Base-by-base conservation (phyloP, 2,888 invertebrate species). In the Drosophila quasianomalipes region DNA sequence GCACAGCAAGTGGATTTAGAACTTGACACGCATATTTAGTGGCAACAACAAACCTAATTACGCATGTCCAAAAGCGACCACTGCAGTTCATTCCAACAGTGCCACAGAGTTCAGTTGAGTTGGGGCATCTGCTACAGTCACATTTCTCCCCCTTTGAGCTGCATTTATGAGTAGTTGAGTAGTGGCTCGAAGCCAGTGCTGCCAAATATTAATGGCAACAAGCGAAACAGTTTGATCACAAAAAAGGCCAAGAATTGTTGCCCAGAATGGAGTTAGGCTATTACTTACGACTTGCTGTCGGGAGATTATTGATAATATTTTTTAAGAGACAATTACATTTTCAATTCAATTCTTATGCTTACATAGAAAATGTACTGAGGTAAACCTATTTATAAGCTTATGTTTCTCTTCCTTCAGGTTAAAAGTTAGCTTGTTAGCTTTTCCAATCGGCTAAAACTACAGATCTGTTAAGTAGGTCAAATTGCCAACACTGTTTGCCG, bases 21-120 rank as follows among this genome's bases (percentile, higher is more conserved):
- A 83, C 90, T 88, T 81, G 90, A 88, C 86, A 87, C 89, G 90
- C 89, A 87, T 87, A 89, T 87, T 89, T 87, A 85, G 89, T 83
- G 86, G 76, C 82, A 80, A 78, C 89, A 82, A 76, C 86, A 85
- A 90, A 90, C 89, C 89, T 90, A 87, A 87, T 90, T 87, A 90
- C 89, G 82, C 83, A 88, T 89, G 89, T 85, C 79, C 79, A 78
- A 76, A 75, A 73, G 81, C 81, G 63, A 71, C 75, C 68, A 58
- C 64, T 78, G 80, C 76, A 73, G 71, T 58, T 31, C 58, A 41
- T 30, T 57, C 35, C 37, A 64, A 35, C 41, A 41, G 9, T 39
- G 30, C 39, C 39, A 41, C 39, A 58, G 41, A 16, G 9, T 44
- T 16, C 70, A 67, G 72, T 57, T 57, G 53, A 37, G 30, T 30